Evolutionary conservation across 2,888 invertebrate species (phyloP).

Genomic region (Busseola fusca): DNA sequence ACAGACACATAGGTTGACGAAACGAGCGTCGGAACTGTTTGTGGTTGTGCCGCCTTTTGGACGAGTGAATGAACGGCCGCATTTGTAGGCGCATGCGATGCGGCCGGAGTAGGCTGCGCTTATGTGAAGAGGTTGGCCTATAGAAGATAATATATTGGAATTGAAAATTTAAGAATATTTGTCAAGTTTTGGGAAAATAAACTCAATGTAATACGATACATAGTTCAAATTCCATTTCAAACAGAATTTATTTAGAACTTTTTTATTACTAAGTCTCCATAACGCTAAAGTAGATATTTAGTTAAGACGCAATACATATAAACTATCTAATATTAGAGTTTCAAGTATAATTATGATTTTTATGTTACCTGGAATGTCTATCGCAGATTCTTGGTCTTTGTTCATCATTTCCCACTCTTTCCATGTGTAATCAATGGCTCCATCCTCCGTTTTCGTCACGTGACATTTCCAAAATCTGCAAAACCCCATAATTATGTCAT

Average conservation of each 20-base stretch:
- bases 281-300: not conserved
- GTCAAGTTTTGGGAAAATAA: not conserved
- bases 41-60: constrained; percentile 94
- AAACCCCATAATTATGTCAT: not conserved
- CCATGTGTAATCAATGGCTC: constrained; percentile 92
- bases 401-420: constrained; percentile 97
- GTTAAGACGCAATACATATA: not conserved
- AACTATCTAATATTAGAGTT: not conserved
- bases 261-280: not conserved
- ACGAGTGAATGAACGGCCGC: constrained; percentile 96
- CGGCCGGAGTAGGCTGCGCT: constrained; percentile 99
- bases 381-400: constrained; percentile 90
- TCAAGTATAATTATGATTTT: too few relatives aligned
- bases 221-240: not conserved
- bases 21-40: constrained; percentile 90
- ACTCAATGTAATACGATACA: not conserved
- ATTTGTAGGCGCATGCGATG: constrained; percentile 98
- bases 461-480: constrained; percentile 95
- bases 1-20: constrained; percentile 97
- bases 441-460: constrained; percentile 87
- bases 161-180: not conserved
- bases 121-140: constrained; percentile 96
- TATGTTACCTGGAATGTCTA: constrained; percentile 92
- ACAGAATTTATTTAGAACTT: not conserved
- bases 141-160: constrained; percentile 22